Conservation (phyloP, 2,797 vertebrate genomes). For the Myotis vivesi region DNA sequence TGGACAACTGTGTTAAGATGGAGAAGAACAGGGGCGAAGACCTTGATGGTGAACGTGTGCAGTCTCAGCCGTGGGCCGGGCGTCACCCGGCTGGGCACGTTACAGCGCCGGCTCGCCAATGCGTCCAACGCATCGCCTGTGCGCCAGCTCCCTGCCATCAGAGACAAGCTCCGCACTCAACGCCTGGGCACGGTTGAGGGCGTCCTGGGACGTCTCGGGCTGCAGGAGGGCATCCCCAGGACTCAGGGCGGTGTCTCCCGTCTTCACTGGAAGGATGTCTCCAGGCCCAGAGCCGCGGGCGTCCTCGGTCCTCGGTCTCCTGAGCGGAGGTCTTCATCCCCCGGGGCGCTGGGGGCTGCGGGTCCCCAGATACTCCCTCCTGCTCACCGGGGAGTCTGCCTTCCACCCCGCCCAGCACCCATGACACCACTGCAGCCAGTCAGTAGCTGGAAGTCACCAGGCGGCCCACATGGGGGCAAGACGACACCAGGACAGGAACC, state of each 20-base stretch:
- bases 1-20: background rate
- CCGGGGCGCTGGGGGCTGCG: background rate
- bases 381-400: background rate
- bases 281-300: background rate
- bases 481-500: background rate
- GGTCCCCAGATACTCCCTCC: background rate
- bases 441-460: background rate
- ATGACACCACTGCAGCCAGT: background rate
- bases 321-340: background rate
- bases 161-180: background rate
- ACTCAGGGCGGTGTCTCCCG: background rate
- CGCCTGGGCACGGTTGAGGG: background rate
- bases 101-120: background rate
- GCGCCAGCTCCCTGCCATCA: background rate
- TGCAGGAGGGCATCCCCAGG: background rate
- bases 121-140: no score
- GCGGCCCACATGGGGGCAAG: background rate
- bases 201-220: background rate
- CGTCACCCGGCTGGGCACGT: background rate
- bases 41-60: background rate
- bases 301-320: background rate
- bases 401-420: background rate
- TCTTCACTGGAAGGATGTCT: background rate
- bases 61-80: background rate
- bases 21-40: background rate